A percentile compares a stretch with the other conserved stretches of the same genome.
Evolutionary conservation across 2,797 vertebrate genomes (phyloP).

Genomic region (Gymnopithys bicolor): DNA sequence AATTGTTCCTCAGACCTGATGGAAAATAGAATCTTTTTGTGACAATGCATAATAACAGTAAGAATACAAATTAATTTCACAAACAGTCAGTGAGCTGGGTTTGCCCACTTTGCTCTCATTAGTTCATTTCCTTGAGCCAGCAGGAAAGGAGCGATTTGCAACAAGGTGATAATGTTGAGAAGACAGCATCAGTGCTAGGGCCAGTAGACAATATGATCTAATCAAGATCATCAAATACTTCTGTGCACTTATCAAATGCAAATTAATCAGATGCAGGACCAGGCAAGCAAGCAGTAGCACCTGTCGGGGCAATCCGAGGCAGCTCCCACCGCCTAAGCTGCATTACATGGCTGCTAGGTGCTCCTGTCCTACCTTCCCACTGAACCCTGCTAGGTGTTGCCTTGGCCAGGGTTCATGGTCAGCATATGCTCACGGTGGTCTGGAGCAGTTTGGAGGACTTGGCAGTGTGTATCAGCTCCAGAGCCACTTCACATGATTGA

Average conservation of each 20-base stretch:
- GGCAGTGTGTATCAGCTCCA: accelerated
- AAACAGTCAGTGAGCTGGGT: neutral
- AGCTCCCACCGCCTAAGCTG: accelerated
- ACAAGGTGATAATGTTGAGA: neutral
- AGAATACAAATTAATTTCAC: conserved; percentile 44
- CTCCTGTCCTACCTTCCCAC: accelerated
- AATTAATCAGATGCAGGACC: neutral
- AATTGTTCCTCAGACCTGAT: neutral
- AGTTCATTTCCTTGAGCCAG: conserved; percentile 36
- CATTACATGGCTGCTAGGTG: accelerated
- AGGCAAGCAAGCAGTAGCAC: accelerated
- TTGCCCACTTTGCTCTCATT: neutral
- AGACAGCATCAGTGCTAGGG: no score
- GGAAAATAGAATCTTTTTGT: conserved; percentile 18
- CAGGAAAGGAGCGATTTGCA: conserved; percentile 1
- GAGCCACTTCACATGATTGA: accelerated
- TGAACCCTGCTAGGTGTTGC: accelerated
- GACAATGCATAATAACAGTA: conserved; percentile 31
- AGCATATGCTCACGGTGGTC: accelerated
- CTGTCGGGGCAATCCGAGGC: accelerated
- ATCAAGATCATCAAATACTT: neutral
- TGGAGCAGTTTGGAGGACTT: accelerated
- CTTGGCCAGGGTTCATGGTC: accelerated
- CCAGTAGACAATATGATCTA: neutral
- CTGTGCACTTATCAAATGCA: neutral